Conservation (phyloP, 2,113 vertebrate genomes). For the Panurus biarmicus region DNA sequence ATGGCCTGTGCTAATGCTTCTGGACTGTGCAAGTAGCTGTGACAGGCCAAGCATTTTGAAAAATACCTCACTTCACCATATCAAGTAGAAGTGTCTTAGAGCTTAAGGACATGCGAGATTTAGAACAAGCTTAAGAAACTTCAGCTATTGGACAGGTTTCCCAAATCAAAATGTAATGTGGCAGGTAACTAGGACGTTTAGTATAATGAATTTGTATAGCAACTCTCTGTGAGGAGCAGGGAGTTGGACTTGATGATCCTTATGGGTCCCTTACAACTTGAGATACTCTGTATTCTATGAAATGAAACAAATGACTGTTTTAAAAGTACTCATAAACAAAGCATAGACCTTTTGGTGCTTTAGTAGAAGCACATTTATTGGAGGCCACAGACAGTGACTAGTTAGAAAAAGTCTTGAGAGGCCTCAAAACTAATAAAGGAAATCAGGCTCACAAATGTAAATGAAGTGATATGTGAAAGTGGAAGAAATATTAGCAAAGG, state of each 20-base stretch:
- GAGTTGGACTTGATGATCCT: neutral
- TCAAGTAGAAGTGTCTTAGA: neutral
- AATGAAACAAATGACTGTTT: neutral
- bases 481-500: neutral
- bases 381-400: neutral
- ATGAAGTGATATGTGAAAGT: neutral
- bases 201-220: neutral
- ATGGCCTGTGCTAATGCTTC: neutral
- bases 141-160: neutral
- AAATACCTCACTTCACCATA: neutral
- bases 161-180: neutral
- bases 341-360: neutral
- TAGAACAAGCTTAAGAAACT: neutral
- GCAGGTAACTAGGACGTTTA: neutral
- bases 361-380: neutral
- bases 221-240: neutral
- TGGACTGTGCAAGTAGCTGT: neutral
- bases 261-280: neutral
- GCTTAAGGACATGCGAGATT: neutral
- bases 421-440: neutral
- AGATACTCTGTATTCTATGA: neutral
- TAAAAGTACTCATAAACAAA: neutral
- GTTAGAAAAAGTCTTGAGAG: neutral
- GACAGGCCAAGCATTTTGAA: neutral
- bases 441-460: neutral